Percentiles rank a stretch among this genome's conserved stretches.
phyloP scores from a whole-genome alignment of 1,140 invertebrate genomes.

The Pseudoatta argentina region DNA sequence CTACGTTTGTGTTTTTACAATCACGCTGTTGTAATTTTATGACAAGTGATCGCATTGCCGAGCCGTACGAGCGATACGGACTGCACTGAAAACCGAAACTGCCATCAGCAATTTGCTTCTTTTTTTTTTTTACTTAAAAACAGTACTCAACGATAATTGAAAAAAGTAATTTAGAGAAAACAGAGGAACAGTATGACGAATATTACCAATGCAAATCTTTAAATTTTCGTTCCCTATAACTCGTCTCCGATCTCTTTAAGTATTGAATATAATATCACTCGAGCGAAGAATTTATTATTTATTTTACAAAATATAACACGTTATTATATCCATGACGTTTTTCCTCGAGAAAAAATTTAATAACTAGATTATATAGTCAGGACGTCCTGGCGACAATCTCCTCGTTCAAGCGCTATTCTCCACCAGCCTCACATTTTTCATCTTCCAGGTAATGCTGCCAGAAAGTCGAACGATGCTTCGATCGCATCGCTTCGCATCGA shows the following conservation, averaged over 20 bases:
- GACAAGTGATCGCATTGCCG: background rate
- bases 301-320: background rate
- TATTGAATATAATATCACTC: background rate
- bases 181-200: background rate
- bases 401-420: slow-evolving; percentile 3
- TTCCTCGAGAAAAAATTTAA: slow-evolving; percentile 26
- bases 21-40: slow-evolving; percentile 21
- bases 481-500: background rate
- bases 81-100: slow-evolving; percentile 22
- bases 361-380: slow-evolving; percentile 9
- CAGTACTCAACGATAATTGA: background rate
- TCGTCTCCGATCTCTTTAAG: background rate
- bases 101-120: background rate
- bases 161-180: background rate
- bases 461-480: background rate
- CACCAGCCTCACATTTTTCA: background rate
- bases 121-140: background rate
- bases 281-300: slow-evolving; percentile 22
- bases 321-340: background rate
- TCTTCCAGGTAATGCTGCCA: background rate
- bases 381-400: background rate
- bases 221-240: background rate
- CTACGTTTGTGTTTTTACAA: slow-evolving; percentile 37
- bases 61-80: background rate
- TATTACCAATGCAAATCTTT: background rate